Evolutionary conservation across 2,113 vertebrate genomes (phyloP), one percentile per base, ranked within the genome.

Genomic region (Limanda limanda): DNA sequence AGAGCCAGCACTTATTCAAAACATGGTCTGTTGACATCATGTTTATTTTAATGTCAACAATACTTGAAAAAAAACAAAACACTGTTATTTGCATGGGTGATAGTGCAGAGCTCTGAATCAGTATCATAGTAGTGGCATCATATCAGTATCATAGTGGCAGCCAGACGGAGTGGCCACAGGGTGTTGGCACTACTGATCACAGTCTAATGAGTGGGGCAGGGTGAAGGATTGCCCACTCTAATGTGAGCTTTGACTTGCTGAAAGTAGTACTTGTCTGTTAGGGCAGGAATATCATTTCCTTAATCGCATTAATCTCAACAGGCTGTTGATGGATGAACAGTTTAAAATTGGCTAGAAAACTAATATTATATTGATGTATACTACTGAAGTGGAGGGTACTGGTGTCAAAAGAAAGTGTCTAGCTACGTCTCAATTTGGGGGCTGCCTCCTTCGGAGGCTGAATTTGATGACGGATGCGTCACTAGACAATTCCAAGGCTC

Each of bases 151-250:
- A 54, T 51, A 52, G 51, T 45, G 52, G 27, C 40, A 77, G 73
- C 24, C 61, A 68, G 74, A 68, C 17, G n/a, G 42, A 60, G 66
- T 11, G 31, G 63, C 74, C 68, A 65, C 76, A 17, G 82, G 66
- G 60, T 71, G 55, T 70, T 73, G 69, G 61, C 76, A 56, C 23
- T 25, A 58, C 66, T 61, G 70, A 83, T 71, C 61, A 60, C 56
- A 58, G 73, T 25, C 69, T 80, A 79, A 82, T 82, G 68, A 74
- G 37, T n/a, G 40, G 60, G 60, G 18, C 59, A 54, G 47, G 42
- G 47, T 56, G 68, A 76, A 67, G 27, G 60, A 45, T 51, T 55
- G 59, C 27, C 54, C 24, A 45, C 63, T 37, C 40, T 68, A 42
- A 74, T 61, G 31, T 69, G 64, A 61, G 9, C 71, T 51, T 61